Conservation (phyloP, 1,140 invertebrate species). For the Maconellicoccus hirsutus region DNA sequence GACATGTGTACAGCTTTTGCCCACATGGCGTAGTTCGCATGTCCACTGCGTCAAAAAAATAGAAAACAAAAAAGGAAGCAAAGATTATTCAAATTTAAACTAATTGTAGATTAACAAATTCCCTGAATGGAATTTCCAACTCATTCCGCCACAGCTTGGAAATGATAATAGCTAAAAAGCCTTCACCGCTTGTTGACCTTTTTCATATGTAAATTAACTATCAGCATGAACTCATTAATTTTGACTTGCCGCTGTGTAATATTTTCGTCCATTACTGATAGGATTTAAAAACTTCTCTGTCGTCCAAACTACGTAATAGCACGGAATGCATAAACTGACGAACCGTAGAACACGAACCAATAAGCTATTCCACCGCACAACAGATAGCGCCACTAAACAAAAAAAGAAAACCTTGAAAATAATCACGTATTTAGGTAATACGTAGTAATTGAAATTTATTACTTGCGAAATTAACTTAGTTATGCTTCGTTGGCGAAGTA, state of each 20-base stretch:
- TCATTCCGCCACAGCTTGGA: too few species aligned
- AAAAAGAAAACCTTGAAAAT: background rate
- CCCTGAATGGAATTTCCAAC: too few species aligned
- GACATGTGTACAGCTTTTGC: too few species aligned
- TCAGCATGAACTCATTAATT: slow-evolving; percentile 4
- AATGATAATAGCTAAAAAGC: background rate
- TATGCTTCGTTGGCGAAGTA: background rate
- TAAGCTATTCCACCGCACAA: background rate
- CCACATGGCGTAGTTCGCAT: too few species aligned
- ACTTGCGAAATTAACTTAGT: background rate
- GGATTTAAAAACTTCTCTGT: too few species aligned
- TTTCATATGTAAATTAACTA: background rate
- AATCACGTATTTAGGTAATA: background rate
- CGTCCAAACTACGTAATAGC: too few species aligned
- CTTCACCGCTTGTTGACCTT: background rate
- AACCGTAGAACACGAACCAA: background rate
- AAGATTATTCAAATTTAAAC: too few species aligned
- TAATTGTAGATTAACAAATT: too few species aligned
- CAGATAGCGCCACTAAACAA: background rate
- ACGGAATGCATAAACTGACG: too few species aligned
- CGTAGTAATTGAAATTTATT: background rate
- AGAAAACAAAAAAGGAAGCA: too few species aligned
- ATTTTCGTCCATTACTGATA: background rate
- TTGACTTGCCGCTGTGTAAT: background rate
- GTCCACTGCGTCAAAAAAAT: too few species aligned